These are phyloP conservation scores for Lepidurus couesii DNA, from an alignment of 1,140 invertebrate species.

Conservation along the genomic window DNA sequence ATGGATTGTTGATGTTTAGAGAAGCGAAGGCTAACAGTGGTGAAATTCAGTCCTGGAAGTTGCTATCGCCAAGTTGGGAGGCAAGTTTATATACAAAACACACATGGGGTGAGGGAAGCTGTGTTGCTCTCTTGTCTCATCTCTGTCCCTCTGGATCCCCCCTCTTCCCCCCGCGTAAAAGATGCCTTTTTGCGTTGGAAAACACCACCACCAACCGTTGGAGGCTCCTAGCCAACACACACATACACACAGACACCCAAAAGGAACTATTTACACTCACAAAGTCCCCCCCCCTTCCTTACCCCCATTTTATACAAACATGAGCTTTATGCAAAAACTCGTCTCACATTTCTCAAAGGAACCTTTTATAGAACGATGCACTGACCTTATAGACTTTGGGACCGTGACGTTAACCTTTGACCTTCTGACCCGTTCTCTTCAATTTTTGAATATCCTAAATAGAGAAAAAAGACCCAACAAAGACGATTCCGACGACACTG, in stretches of 20 bases:
- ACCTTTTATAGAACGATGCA: not conserved
- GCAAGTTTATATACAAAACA: slow-evolving; percentile 18
- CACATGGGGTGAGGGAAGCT: slow-evolving; percentile 10
- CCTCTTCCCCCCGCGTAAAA: not conserved
- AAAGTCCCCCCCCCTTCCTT: not conserved
- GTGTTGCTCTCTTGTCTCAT: slow-evolving; percentile 21
- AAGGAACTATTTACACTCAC: not conserved
- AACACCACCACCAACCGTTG: slow-evolving; percentile 17
- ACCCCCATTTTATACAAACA: not conserved
- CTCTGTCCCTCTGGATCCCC: not conserved
- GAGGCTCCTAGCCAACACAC: not conserved
- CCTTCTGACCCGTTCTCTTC: not conserved
- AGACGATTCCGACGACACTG: not conserved
- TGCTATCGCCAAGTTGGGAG: slow-evolving; percentile 3
- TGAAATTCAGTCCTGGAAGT: slow-evolving; percentile 13
- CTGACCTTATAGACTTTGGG: not conserved
- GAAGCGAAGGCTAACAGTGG: slow-evolving; percentile 13
- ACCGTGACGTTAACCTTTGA: slow-evolving; percentile 4
- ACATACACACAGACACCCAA: not conserved
- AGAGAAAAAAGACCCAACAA: not conserved
- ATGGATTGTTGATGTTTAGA: slow-evolving; percentile 22
- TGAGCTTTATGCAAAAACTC: slow-evolving; percentile 12
- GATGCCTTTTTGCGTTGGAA: not conserved
- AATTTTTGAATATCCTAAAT: not conserved
- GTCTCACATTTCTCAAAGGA: not conserved